Evolutionary conservation across 2,113 vertebrate species (phyloP), one percentile per base, ranked within the genome.

Genomic region (Poecile atricapillus): DNA sequence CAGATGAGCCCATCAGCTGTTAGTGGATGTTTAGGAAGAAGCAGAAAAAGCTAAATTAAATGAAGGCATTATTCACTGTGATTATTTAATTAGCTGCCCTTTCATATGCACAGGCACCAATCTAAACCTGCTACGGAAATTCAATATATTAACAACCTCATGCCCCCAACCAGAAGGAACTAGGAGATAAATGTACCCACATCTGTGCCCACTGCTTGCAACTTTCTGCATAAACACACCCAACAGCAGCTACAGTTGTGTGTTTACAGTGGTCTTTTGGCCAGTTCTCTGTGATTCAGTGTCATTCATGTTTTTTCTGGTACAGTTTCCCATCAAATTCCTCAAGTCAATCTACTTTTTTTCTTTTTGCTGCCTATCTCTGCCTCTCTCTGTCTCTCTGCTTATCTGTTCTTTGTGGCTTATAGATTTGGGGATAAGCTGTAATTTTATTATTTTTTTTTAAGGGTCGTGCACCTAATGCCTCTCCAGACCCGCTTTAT

Each of bases 321-420:
- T 86, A 83, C 59, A 83, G 86, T 92, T 95, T 94, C 94, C 92
- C 95, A 97, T 97, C 92, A 43, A 96, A 95, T 68, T 89, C 83
- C 62, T 97, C 35, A 30, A 95, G 73, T 95, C 87, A 90, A 62
- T 93, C 94, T 97, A 24, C 73, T 90, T 69, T 70, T 69, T 83
- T 97, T 93, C 91, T 93, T 96, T 94, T 96, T 96, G 91, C 96
- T 97, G 91, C 89, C 94, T 96, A 62, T 96, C 94, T 94, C 88
- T 96, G 86, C 94, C 80, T 94, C 74, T 95, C 74, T 95, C 92
- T 93, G 90, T 96, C 95, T 95, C 88, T 96, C 90, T 96, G 90
- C 92, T 96, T 96, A 90, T 60, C 88, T 96, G 85, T 94, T 95
- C 93, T 96, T 90, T 90, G 90, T 94, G 83, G 73, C 83, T 88